Evolutionary conservation across 2,888 invertebrate genomes (phyloP), one percentile per base, ranked within the genome.

Genomic region (Tachina grossa): DNA sequence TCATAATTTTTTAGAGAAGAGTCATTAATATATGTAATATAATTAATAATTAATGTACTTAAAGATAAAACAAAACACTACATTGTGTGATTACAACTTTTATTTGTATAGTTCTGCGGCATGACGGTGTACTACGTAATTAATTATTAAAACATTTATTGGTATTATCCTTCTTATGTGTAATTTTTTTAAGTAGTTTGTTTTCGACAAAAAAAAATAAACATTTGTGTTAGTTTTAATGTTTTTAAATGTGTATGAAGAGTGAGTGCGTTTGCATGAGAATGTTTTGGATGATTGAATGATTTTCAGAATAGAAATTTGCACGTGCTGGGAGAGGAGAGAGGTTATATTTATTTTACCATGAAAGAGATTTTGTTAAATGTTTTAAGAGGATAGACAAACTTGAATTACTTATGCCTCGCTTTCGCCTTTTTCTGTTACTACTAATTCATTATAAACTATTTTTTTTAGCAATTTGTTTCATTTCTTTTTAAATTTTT

Each of bases 361-460:
- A 19, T 63, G 76, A 49, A 45, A 43, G 55, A 63, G 13, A n/a
- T 53, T 55, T 75, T 49, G 47, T 57, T 57, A 39, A 22, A 63
- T 57, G 16, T 69, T 22, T 45, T 22, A 55, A 51, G 53, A 61
- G 41, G 9, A 68, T 45, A 53, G 51, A 59, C 10, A 72, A 55
- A 51, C 16, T 77, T 74, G 11, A 55, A 55, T 41, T 84, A 68
- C 71, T 65, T 76, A 61, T 72, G 83, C 83, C 85, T 83, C 83
- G 79, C 72, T 68, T 85, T 83, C 72, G 82, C 79, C 75, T 66
- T 78, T 49, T 74, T 66, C 39, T 55, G 6, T 76, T 45, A 49
- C 61, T 76, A 19, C 74, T 65, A 69, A 68, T 83, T 65, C 66
- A 83, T 83, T 83, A 79, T 66, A 85, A 71, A 85, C 79, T 79